Evolutionary conservation across 2,888 invertebrate species (phyloP).

Genomic region (Petrophora chlorosata): DNA sequence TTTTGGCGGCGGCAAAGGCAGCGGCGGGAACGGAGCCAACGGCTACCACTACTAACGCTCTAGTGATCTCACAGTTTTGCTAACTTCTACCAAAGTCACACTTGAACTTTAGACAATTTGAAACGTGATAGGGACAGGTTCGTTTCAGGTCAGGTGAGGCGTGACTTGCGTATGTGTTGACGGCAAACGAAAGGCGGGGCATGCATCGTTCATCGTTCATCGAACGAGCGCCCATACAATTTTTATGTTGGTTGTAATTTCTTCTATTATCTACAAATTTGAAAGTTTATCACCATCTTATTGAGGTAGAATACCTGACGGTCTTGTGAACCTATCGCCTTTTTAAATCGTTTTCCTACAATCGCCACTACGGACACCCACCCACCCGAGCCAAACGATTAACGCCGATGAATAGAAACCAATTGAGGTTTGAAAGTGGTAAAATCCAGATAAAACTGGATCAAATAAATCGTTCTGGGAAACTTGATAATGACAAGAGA

Average conservation of each 20-base stretch:
- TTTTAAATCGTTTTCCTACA: constrained; percentile 6
- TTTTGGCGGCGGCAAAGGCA: constrained; percentile 47
- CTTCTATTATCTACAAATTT: no score
- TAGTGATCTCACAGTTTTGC: constrained; percentile 55
- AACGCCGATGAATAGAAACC: constrained; percentile 18
- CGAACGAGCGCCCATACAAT: no score
- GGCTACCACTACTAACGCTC: constrained; percentile 65
- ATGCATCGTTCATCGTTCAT: neutral
- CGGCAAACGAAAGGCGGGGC: neutral
- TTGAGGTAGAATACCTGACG: neutral
- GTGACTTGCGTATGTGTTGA: neutral
- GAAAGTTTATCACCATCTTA: no score
- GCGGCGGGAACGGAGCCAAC: constrained; percentile 43
- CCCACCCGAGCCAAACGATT: constrained; percentile 32
- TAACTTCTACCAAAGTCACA: constrained; percentile 43
- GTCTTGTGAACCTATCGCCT: neutral
- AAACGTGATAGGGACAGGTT: neutral
- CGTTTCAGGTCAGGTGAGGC: neutral
- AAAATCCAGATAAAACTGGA: constrained; percentile 12
- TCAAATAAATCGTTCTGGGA: constrained; percentile 5
- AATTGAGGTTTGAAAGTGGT: constrained; percentile 20
- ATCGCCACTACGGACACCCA: constrained; percentile 24
- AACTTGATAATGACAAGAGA: neutral
- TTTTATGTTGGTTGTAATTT: no score
- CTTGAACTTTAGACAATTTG: constrained; percentile 15